Conservation (phyloP, 2,888 invertebrate species). For the Coleophora flavipennella region DNA sequence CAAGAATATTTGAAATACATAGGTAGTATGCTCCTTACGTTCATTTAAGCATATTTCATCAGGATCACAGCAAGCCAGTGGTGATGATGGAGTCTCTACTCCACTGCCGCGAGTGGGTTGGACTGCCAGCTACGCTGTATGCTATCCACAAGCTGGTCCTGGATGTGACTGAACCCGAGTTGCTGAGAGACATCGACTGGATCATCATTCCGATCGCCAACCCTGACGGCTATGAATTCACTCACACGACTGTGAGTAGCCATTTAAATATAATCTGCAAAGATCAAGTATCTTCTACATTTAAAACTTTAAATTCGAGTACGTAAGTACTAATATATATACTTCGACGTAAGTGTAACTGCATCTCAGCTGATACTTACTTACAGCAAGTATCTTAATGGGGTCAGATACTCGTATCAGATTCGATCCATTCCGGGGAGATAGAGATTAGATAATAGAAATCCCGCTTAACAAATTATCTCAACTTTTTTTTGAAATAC, state of each 20-base stretch:
- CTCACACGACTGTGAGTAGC: constrained; percentile 55
- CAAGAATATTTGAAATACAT: no score
- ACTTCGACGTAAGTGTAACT: neutral
- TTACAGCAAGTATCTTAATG: no score
- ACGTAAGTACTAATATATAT: no score
- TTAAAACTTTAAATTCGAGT: no score
- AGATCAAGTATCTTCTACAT: no score
- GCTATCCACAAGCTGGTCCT: constrained; percentile 76
- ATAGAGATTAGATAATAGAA: no score
- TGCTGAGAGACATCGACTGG: constrained; percentile 76
- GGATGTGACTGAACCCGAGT: constrained; percentile 60
- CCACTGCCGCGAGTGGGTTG: constrained; percentile 80
- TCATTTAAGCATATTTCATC: constrained; percentile 8
- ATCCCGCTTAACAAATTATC: no score
- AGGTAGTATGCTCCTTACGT: neutral
- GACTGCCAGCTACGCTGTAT: constrained; percentile 75
- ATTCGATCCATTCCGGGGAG: no score
- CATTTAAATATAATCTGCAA: no score
- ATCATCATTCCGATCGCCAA: constrained; percentile 77
- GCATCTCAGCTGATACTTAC: no score
- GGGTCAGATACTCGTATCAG: no score
- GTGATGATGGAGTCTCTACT: constrained; percentile 74
- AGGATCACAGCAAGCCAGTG: constrained; percentile 60
- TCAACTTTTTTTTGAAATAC: no score
- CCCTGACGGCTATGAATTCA: constrained; percentile 80